Evolutionary conservation across 1,140 invertebrate species (phyloP), one percentile per base, ranked within the genome.

Genomic region (Araneus ventricosus): DNA sequence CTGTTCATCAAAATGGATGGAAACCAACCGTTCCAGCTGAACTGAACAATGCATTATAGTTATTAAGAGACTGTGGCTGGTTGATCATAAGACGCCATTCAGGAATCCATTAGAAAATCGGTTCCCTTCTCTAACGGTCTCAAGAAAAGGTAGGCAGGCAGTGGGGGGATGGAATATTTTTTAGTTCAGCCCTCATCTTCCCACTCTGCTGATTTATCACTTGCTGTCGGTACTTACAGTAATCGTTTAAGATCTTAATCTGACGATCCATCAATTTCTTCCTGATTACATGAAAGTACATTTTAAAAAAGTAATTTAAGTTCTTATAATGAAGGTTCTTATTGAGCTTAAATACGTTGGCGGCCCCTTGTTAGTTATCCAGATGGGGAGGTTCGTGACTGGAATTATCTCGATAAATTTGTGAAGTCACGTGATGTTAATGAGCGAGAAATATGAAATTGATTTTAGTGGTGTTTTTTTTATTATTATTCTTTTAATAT

Each of bases 221-320:
- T 52, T 17, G 27, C 45, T 30, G 82, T 75, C 45, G 80, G 45
- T 52, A 84, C 59, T 87, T 87, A 63, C 34, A 37, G 59, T 63
- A 87, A 87, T 87, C 85, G 45, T 63, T 63, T 87, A 61, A 87
- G 85, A 87, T 87, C 85, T 87, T 87, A 87, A 87, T 87, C 85
- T 63, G 59, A n/a, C 45, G 22, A 67, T 87, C 85, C 39, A 87
- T 87, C 85, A 87, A 61, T 87, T 87, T 57, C 41, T 20, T 45
- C n/a, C 82, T 84, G 82, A 84, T 84, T 84, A 84, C 82, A 52
- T 52, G 82, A 52, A 84, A 8, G 82, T n/a, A 84, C 39, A 52
- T 84, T 84, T 57, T 52, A 57, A 84, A 84, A 84, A 84, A 84
- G 82, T 84, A 84, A 84, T 84, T 84, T 84, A n/a, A 84, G 82